A percentile compares a stretch with the other conserved stretches of the same genome.
These are phyloP conservation scores for Tychaedon coryphoeus DNA, from an alignment of 2,113 vertebrate species.

Conservation along the genomic window DNA sequence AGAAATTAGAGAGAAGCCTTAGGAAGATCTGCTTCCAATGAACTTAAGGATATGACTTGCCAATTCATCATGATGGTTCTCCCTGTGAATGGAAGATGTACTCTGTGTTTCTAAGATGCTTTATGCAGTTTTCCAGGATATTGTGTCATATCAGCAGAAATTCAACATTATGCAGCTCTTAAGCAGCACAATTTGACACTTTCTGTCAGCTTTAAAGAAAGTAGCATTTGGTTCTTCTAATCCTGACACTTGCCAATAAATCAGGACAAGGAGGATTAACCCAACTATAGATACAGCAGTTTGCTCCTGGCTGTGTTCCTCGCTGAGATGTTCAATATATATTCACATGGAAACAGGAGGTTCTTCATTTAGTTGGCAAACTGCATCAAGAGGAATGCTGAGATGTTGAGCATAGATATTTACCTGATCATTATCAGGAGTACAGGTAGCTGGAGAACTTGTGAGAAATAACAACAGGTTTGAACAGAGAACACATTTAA, in stretches of 20 bases:
- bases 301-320: background rate
- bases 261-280: background rate
- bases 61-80: background rate
- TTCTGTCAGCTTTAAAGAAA: constrained; percentile 3
- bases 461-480: background rate
- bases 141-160: constrained; percentile 42
- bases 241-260: background rate
- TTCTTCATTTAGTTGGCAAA: constrained; percentile 22
- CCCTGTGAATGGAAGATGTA: background rate
- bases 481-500: background rate
- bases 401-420: background rate
- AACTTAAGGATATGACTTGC: background rate
- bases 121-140: background rate
- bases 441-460: background rate
- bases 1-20: background rate
- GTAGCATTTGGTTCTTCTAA: background rate
- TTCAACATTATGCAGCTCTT: constrained; percentile 3
- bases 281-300: background rate
- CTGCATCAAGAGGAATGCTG: background rate
- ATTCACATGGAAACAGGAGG: background rate
- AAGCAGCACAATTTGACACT: background rate
- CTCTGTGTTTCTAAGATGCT: background rate
- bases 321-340: background rate
- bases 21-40: background rate
- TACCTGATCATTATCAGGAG: background rate